Conservation (phyloP, 2,113 vertebrate species). For the Oryzias woworae region DNA sequence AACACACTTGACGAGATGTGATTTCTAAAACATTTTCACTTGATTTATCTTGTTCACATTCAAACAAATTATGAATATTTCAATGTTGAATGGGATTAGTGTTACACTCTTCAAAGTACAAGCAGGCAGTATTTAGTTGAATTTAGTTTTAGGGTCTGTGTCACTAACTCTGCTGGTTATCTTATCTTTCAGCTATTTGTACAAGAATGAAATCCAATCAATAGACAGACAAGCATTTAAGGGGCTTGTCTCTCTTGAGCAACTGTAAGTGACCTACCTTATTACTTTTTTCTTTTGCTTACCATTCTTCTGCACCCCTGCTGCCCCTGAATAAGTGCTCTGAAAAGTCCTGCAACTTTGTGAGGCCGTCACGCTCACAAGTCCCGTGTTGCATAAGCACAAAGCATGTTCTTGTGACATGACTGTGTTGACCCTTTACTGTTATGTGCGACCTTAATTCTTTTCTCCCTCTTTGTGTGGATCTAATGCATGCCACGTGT, state of each 20-base stretch:
- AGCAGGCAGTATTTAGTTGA: constrained; percentile 39
- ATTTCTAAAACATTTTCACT: too few species aligned
- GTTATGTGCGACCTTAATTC: background rate
- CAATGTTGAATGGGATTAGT: too few species aligned
- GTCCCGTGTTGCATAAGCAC: background rate
- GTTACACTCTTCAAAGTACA: background rate
- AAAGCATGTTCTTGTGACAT: constrained; percentile 9
- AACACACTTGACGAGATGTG: too few species aligned
- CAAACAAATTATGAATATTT: too few species aligned
- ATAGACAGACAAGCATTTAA: constrained; percentile 99
- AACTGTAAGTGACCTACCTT: constrained; percentile 95
- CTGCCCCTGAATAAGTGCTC: constrained; percentile 14
- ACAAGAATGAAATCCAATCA: constrained; percentile 99
- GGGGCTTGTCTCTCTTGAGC: constrained; percentile 99
- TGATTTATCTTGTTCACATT: too few species aligned
- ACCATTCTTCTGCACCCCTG: constrained; percentile 41
- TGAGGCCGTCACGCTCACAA: constrained; percentile 26
- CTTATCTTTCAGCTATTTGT: constrained; percentile 99
- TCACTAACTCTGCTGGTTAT: constrained; percentile 90
- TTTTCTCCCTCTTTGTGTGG: constrained; percentile 9
- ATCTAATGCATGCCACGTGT: constrained; percentile 80
- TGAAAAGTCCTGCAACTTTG: constrained; percentile 19
- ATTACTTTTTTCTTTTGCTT: constrained; percentile 48
- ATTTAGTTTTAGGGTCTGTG: constrained; percentile 64
- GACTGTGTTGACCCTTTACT: background rate